Percentiles rank a stretch among this genome's conserved stretches.
Evolutionary conservation across 2,113 vertebrate species (phyloP).

Genomic region (Collichthys lucidus): DNA sequence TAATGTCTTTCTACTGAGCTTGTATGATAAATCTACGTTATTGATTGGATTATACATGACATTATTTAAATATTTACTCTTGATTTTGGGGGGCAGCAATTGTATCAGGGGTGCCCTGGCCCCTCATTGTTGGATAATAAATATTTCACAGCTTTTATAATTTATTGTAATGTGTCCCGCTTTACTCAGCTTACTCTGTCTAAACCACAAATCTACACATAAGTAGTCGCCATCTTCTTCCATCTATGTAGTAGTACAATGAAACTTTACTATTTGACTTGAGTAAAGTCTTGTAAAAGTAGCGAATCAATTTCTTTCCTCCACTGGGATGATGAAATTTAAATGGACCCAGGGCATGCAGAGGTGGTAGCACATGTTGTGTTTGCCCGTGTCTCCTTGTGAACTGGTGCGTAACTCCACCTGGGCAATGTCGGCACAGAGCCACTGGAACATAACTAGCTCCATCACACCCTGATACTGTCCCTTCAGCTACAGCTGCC

Average conservation of each 20-base stretch:
- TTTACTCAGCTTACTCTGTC: not conserved
- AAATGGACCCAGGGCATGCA: not conserved
- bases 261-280: not conserved
- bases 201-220: not conserved
- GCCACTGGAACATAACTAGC: constrained; percentile 39
- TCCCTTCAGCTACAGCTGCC: constrained; percentile 41
- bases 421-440: constrained; percentile 14
- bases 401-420: constrained; percentile 31
- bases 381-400: constrained; percentile 6
- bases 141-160: constrained; percentile 8
- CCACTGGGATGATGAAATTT: not conserved
- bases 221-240: not conserved
- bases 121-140: not conserved
- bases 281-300: not conserved
- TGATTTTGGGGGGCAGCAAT: no score
- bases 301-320: not conserved
- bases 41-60: no score
- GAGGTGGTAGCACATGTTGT: not conserved
- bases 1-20: no score
- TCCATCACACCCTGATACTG: constrained; percentile 40
- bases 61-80: no score
- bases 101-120: no score
- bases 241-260: not conserved
- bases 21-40: no score
- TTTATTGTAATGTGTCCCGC: not conserved